Conservation (phyloP, 2,888 invertebrate genomes). For the Cartodere bifasciata region DNA sequence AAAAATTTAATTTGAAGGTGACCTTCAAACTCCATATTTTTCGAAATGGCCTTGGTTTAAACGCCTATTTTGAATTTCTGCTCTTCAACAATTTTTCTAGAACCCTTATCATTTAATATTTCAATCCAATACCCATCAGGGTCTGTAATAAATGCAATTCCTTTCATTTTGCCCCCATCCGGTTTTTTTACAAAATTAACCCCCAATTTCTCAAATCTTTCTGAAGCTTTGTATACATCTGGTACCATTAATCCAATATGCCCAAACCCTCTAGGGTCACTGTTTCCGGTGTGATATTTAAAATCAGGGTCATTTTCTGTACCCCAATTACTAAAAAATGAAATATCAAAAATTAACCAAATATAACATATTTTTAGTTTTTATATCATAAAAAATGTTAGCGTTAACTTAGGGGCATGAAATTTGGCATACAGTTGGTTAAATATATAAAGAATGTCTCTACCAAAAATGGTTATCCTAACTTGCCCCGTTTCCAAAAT, state of each 20-base stretch:
- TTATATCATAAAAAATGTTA: slow-evolving; percentile 2
- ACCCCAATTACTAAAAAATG: slow-evolving; percentile 79
- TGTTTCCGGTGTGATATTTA: slow-evolving; percentile 80
- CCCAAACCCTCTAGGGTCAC: slow-evolving; percentile 80
- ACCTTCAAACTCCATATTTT: no score
- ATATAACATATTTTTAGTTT: no score
- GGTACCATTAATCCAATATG: slow-evolving; percentile 88
- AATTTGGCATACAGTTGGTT: no score
- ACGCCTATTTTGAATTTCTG: no score
- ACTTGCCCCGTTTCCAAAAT: no score
- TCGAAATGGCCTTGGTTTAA: no score
- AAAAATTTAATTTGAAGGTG: no score
- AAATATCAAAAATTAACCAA: no score
- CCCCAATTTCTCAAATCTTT: slow-evolving; percentile 67
- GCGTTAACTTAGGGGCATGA: background rate
- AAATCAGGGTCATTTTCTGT: slow-evolving; percentile 71
- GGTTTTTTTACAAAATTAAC: slow-evolving; percentile 86
- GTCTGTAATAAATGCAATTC: slow-evolving; percentile 87
- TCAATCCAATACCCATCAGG: slow-evolving; percentile 98
- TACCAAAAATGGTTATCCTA: no score
- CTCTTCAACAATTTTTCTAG: slow-evolving; percentile 8
- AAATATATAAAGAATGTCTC: no score
- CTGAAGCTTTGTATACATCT: slow-evolving; percentile 78
- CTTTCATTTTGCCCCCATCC: slow-evolving; percentile 87
- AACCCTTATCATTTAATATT: slow-evolving; percentile 48